Base-by-base conservation (phyloP, 2,113 vertebrate species). In the Lepidothrix coronata region DNA sequence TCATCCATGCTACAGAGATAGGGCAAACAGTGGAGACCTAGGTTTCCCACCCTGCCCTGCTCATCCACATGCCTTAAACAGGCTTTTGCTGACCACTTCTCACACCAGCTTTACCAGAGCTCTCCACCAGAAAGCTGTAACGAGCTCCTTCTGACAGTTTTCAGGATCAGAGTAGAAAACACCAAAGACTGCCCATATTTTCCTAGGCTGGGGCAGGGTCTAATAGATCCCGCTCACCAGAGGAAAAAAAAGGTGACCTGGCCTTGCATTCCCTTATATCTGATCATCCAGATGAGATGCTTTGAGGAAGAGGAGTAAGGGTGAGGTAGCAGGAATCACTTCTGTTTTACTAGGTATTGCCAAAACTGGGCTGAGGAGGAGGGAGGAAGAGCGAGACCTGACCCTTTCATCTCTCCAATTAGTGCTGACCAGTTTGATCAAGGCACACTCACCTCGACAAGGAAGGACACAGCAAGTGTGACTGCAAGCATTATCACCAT, bases 401-500 rank as follows among this genome's bases (percentile, higher is more conserved):
- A 70, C 16, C 7, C 37, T 78, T 94, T 78, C 13, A 0, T 24
- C n/a, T 79, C 44, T 72, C 25, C 31, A 67, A 0, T 59, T 58
- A 82, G 37, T 66, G 61, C 67, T 84, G 71, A 70, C 30, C 54
- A 54, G n/a, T 15, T 21, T 9, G 33, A 31, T 83, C 65, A 66
- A 0, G 65, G 21, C 27, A 31, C 48, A 77, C 97, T 97, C 81
- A 98, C 98, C 98, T 98, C 98, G 0, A 97, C 94, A 19, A 96
- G 5, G 18, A 98, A 73, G 55, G 98, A 98, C 88, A 97, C 94
- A 4, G 94, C 76, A 28, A 98, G 85, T 82, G 97, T 96, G 89
- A 97, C 94, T 88, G 88, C 61, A 37, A 98, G 96, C 97, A 98
- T 98, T 44, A 94, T 33, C 27, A 98, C 57, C 41, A 98, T 95